Conservation (phyloP, 2,797 vertebrate genomes). For the Ciconia nigra region DNA sequence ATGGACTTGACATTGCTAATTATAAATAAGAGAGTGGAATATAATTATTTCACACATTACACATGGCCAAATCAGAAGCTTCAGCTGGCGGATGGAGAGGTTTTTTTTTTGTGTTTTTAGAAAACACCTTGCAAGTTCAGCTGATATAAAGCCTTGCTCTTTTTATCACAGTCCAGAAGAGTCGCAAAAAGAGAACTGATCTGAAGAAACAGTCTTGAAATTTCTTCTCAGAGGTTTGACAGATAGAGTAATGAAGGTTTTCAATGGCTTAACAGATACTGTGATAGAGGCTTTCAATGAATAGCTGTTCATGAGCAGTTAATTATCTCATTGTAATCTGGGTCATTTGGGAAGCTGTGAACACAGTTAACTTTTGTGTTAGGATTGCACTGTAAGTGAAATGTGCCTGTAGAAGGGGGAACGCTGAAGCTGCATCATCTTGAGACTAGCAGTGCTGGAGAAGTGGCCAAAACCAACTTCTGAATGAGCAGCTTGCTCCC, state of each 20-base stretch:
- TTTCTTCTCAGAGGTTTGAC: neutral
- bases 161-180: neutral
- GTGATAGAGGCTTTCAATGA: neutral
- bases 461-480: neutral
- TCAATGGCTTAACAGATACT: neutral
- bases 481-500: neutral
- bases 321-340: conserved; percentile 41
- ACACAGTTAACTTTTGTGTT: conserved; percentile 10
- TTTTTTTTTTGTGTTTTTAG: neutral
- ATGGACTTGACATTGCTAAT: neutral
- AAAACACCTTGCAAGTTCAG: neutral
- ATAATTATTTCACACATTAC: neutral
- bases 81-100: neutral
- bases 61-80: neutral
- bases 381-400: neutral
- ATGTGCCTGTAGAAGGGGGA: neutral
- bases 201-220: neutral
- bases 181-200: neutral
- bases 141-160: neutral
- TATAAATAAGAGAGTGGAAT: neutral
- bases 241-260: neutral
- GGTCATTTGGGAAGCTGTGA: conserved; percentile 8
- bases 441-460: neutral
- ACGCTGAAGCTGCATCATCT: neutral
- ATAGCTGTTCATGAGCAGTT: conserved; percentile 22